These are phyloP conservation scores for Heterohyrax brucei DNA, from an alignment of 2,797 vertebrate species.

Conservation along the genomic window DNA sequence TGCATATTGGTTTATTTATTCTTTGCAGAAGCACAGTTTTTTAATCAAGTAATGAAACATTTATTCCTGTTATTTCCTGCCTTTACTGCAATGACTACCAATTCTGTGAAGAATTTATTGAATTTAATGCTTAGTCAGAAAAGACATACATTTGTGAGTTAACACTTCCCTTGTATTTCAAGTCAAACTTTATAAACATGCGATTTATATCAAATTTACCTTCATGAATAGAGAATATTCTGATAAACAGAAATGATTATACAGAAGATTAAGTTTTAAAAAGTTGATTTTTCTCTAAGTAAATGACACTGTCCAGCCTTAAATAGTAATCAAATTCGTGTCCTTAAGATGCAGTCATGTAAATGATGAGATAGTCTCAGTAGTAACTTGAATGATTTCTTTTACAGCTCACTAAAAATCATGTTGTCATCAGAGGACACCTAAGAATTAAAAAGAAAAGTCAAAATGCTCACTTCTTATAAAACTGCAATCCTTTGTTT, in stretches of 20 bases:
- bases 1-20: slow-evolving; percentile 11
- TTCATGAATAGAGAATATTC: neutral
- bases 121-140: neutral
- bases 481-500: neutral
- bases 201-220: neutral
- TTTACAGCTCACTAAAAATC: slow-evolving; percentile 44
- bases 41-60: neutral
- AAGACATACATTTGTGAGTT: neutral
- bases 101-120: neutral
- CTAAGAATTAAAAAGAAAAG: slow-evolving; percentile 9
- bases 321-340: slow-evolving; percentile 71
- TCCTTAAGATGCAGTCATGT: slow-evolving; percentile 70
- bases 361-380: slow-evolving; percentile 63
- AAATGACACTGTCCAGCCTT: neutral
- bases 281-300: slow-evolving; percentile 32
- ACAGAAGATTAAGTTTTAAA: slow-evolving; percentile 19
- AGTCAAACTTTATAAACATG: slow-evolving; percentile 46
- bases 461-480: neutral
- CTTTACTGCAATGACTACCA: neutral
- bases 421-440: slow-evolving; percentile 32
- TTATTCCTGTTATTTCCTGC: neutral
- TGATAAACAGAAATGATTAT: slow-evolving; percentile 54
- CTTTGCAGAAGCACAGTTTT: neutral
- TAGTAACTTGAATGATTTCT: slow-evolving; percentile 60
- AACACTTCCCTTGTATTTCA: neutral